phyloP scores from a whole-genome alignment of 1,140 invertebrate species.

The Pseudoatta argentina region DNA sequence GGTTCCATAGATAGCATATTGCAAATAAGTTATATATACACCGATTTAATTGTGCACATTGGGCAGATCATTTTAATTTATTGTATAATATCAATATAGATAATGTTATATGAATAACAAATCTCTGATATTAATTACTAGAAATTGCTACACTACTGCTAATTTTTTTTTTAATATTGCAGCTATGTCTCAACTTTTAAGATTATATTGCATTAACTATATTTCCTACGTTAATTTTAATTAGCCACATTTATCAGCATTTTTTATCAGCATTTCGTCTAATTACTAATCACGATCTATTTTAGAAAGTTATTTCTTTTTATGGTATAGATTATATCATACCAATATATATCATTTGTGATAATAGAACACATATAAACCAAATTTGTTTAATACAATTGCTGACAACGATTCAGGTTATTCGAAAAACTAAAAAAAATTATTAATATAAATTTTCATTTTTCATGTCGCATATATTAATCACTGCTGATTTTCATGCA shows the following conservation, averaged over 20 bases:
- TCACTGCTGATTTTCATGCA: neutral
- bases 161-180: neutral
- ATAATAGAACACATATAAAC: neutral
- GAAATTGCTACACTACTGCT: neutral
- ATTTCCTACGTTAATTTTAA: neutral
- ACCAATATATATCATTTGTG: neutral
- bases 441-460: neutral
- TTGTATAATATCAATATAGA: neutral
- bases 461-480: conserved; percentile 21
- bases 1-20: neutral
- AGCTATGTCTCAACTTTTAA: neutral
- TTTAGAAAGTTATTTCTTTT: conserved; percentile 4
- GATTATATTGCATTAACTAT: neutral
- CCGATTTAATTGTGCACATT: conserved; percentile 9
- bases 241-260: neutral
- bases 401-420: neutral
- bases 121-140: neutral
- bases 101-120: conserved; percentile 10
- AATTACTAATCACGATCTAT: neutral
- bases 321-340: neutral
- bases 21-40: neutral
- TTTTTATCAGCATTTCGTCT: neutral
- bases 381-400: neutral
- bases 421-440: neutral
- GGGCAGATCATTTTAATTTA: neutral